Evolutionary conservation across 1,140 invertebrate genomes (phyloP).

Genomic region (Sinonovacula constricta): DNA sequence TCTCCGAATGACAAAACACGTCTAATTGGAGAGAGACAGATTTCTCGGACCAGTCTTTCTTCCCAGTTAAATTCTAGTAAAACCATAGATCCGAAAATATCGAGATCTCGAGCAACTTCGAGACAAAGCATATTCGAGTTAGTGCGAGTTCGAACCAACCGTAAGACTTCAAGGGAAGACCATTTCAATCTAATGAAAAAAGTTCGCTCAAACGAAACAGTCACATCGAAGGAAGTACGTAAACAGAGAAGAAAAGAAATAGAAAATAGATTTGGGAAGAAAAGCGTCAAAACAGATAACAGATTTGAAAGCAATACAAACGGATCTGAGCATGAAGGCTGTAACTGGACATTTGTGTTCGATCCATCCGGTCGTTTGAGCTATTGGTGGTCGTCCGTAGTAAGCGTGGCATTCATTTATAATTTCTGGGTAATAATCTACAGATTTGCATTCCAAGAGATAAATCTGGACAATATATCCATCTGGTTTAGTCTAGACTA

Average conservation of each 20-base stretch:
- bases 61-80: conserved; percentile 73
- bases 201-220: conserved; percentile 68
- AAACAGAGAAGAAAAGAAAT: conserved; percentile 76
- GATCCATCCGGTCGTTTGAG: conserved; percentile 78
- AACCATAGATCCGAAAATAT: conserved; percentile 70
- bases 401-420: conserved; percentile 98
- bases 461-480: conserved; percentile 86
- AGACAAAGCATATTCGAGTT: conserved; percentile 84
- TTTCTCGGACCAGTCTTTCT: conserved; percentile 71
- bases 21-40: conserved; percentile 75
- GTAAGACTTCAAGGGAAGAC: conserved; percentile 64
- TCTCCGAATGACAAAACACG: conserved; percentile 80
- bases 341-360: conserved; percentile 83
- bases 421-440: conserved; percentile 99
- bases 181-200: conserved; percentile 76
- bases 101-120: conserved; percentile 80
- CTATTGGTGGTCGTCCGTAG: conserved; percentile 83
- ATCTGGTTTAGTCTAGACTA: conserved; percentile 99
- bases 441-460: conserved; percentile 97
- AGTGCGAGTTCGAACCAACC: conserved; percentile 82
- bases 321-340: conserved; percentile 81
- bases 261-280: conserved; percentile 75
- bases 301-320: conserved; percentile 65
- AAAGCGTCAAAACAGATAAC: conserved; percentile 68
- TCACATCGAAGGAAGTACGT: conserved; percentile 71